Conservation (phyloP, 2,888 invertebrate species). For the Poecilobothrus nobilitatus region DNA sequence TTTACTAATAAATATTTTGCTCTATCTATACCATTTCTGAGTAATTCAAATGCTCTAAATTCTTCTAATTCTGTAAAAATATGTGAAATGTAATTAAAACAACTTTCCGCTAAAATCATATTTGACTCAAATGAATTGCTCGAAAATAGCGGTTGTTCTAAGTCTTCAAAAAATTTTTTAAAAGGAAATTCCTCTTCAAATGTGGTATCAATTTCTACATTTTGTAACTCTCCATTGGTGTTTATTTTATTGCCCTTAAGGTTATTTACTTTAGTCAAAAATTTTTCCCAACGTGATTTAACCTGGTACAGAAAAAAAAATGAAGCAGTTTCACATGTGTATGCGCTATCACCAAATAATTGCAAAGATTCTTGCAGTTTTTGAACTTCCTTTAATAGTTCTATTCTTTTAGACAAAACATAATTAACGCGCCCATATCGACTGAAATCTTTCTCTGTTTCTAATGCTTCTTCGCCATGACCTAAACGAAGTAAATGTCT, state of each 20-base stretch:
- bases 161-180: slow-evolving; percentile 83
- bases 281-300: slow-evolving; percentile 85
- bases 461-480: slow-evolving; percentile 96
- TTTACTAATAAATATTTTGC: slow-evolving; percentile 94
- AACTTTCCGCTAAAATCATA: slow-evolving; percentile 81
- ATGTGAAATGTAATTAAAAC: slow-evolving; percentile 87
- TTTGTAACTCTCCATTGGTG: slow-evolving; percentile 18
- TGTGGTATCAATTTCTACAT: slow-evolving; percentile 33
- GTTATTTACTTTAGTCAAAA: slow-evolving; percentile 45
- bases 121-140: slow-evolving; percentile 69
- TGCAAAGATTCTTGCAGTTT: slow-evolving; percentile 78
- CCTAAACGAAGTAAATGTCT: slow-evolving; percentile 94
- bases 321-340: slow-evolving; percentile 97
- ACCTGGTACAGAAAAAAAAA: slow-evolving; percentile 93
- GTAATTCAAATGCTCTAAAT: slow-evolving; percentile 93
- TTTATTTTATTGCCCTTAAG: slow-evolving; percentile 21
- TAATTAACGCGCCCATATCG: slow-evolving; percentile 98
- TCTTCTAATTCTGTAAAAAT: slow-evolving; percentile 97
- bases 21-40: slow-evolving; percentile 90
- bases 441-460: slow-evolving; percentile 98
- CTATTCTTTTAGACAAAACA: slow-evolving; percentile 86
- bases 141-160: slow-evolving; percentile 87
- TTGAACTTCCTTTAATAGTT: slow-evolving; percentile 78
- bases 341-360: slow-evolving; percentile 81
- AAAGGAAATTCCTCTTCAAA: slow-evolving; percentile 86